phyloP scores from a whole-genome alignment of 2,888 invertebrate genomes.

The Cryptocephalus primarius region DNA sequence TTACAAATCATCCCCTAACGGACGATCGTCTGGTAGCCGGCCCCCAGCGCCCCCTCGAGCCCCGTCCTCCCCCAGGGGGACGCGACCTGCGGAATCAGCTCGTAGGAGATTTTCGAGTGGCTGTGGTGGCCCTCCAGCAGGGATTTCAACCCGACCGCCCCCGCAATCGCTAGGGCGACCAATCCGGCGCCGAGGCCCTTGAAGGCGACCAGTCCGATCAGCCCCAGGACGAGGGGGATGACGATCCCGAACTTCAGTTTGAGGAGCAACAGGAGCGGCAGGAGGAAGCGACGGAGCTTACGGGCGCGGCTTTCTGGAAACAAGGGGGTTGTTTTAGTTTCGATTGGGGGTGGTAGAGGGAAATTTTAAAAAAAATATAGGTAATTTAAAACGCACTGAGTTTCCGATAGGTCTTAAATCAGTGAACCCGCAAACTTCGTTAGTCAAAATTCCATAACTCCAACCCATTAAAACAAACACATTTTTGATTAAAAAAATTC shows the following conservation, averaged over 20 bases:
- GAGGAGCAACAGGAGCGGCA: slow-evolving; percentile 51
- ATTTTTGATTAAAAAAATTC: no score
- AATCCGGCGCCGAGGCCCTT: slow-evolving; percentile 54
- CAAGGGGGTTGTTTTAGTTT: no score
- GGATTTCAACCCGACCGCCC: slow-evolving; percentile 32
- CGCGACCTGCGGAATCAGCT: slow-evolving; percentile 29
- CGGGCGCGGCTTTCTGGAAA: slow-evolving; percentile 44
- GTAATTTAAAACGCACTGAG: no score
- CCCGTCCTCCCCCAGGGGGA: slow-evolving; percentile 27
- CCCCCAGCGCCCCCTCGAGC: slow-evolving; percentile 10
- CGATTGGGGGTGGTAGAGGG: no score
- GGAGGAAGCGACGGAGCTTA: slow-evolving; percentile 47
- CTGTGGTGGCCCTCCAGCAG: slow-evolving; percentile 22
- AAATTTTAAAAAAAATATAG: no score
- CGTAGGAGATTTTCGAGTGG: slow-evolving; percentile 28
- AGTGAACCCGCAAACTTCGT: no score
- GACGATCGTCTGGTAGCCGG: slow-evolving; percentile 23
- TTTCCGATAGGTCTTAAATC: no score
- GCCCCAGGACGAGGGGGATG: slow-evolving; percentile 47
- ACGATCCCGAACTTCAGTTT: slow-evolving; percentile 51
- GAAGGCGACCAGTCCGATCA: slow-evolving; percentile 51
- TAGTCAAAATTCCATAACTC: no score
- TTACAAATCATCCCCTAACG: background rate
- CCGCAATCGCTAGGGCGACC: slow-evolving; percentile 49
- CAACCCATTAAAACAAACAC: no score